These are phyloP conservation scores for Mesoclemmys tuberculata DNA, from an alignment of 2,113 vertebrate species.

Conservation along the genomic window DNA sequence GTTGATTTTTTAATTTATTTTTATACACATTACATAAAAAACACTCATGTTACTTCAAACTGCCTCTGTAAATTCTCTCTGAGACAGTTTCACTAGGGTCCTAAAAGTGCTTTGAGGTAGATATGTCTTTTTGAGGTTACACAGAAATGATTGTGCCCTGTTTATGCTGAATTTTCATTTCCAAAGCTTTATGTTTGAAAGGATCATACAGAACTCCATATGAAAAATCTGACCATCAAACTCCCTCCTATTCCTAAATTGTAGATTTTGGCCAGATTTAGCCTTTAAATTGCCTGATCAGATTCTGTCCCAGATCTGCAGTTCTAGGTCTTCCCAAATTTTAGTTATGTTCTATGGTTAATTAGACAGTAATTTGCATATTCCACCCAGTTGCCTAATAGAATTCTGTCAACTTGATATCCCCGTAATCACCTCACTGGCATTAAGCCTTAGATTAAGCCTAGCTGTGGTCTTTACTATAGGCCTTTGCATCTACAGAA, in stretches of 20 bases:
- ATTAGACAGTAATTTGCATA: constrained; percentile 30
- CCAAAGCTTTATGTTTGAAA: neutral
- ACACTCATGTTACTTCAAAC: neutral
- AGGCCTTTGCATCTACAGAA: neutral
- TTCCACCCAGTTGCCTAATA: constrained; percentile 37
- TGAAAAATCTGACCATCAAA: neutral
- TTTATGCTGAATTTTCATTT: constrained; percentile 24
- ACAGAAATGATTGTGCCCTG: neutral
- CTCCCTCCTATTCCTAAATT: neutral
- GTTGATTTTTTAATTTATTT: neutral
- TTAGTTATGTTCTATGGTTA: constrained; percentile 13
- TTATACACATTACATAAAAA: neutral
- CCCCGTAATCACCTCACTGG: neutral
- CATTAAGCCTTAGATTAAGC: constrained; percentile 1
- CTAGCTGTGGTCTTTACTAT: neutral
- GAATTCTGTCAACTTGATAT: constrained; percentile 23
- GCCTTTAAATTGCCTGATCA: neutral
- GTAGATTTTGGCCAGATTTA: neutral
- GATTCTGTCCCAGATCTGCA: neutral
- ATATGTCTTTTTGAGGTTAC: neutral
- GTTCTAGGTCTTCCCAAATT: constrained; percentile 32
- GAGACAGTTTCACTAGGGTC: neutral
- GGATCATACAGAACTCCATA: constrained; percentile 1
- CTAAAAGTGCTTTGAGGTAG: neutral
- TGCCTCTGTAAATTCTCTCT: constrained; percentile 2